phyloP scores from a whole-genome alignment of 2,797 vertebrate species.

The Malacoraja senta region DNA sequence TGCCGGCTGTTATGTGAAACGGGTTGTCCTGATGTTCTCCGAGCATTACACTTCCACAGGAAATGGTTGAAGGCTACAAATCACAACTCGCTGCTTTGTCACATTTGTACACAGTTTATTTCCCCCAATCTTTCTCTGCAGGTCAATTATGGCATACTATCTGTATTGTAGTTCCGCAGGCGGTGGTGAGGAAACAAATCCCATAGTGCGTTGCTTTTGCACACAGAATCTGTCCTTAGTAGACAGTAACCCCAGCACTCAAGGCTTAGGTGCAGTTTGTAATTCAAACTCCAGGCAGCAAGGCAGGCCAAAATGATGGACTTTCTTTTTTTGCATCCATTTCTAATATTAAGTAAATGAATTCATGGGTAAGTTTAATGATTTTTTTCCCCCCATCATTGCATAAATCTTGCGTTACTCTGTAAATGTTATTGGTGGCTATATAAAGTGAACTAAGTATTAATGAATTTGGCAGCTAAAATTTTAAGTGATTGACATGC shows the following conservation, averaged over 20 bases:
- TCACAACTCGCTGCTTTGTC: neutral
- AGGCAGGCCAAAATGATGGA: neutral
- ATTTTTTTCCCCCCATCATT: neutral
- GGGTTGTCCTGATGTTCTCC: neutral
- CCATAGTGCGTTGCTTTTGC: neutral
- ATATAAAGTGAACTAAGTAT: neutral
- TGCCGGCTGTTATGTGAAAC: neutral
- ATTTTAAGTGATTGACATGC: neutral
- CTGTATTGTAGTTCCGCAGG: neutral
- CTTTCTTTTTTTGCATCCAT: neutral
- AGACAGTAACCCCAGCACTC: neutral
- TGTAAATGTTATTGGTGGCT: neutral
- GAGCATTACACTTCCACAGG: neutral
- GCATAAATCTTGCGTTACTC: neutral
- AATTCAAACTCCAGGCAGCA: neutral
- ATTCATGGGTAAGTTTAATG: slow-evolving; percentile 22
- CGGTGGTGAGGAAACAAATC: neutral
- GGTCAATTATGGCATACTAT: neutral
- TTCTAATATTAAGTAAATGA: neutral
- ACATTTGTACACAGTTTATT: neutral
- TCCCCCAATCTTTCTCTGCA: neutral
- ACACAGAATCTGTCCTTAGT: neutral
- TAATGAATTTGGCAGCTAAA: slow-evolving; percentile 22
- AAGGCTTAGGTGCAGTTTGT: neutral
- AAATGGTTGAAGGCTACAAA: neutral